A percentile compares a stretch with the other conserved stretches of the same genome.
Evolutionary conservation across 2,113 vertebrate species (phyloP).

Genomic region (Meleagris gallopavo): DNA sequence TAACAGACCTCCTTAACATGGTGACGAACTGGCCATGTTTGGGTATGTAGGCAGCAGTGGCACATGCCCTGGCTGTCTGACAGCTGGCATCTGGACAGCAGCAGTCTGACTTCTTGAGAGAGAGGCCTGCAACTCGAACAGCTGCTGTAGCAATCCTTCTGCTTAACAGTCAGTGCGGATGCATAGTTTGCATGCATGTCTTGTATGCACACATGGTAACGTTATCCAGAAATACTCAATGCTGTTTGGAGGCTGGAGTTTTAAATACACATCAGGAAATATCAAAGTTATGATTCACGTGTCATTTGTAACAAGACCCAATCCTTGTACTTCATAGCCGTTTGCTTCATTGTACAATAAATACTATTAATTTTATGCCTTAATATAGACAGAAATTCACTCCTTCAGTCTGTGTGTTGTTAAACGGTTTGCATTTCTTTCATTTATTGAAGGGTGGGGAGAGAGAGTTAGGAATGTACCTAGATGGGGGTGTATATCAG

Average conservation of each 20-base stretch:
- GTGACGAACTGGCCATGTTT: constrained; percentile 62
- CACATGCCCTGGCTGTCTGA: constrained; percentile 31
- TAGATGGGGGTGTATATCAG: neutral
- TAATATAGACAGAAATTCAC: constrained; percentile 55
- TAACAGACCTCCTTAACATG: neutral
- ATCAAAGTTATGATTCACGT: constrained; percentile 52
- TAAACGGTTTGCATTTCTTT: constrained; percentile 16
- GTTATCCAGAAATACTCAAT: constrained; percentile 55
- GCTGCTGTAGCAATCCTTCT: constrained; percentile 25
- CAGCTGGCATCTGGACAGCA: constrained; percentile 50
- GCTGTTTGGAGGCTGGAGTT: constrained; percentile 34
- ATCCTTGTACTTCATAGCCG: constrained; percentile 4
- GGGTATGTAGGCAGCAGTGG: constrained; percentile 29
- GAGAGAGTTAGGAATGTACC: neutral
- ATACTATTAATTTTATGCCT: constrained; percentile 66
- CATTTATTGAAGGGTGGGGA: neutral
- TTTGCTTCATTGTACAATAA: constrained; percentile 44
- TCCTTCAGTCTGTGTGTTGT: neutral
- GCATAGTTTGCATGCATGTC: constrained; percentile 39
- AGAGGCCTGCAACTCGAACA: constrained; percentile 5
- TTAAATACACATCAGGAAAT: constrained; percentile 71
- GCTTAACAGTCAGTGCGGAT: neutral
- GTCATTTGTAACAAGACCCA: constrained; percentile 35
- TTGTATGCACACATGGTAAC: constrained; percentile 50
- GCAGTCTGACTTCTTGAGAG: neutral